Conservation (phyloP, 2,888 invertebrate genomes). For the Pyrgus malvae region DNA sequence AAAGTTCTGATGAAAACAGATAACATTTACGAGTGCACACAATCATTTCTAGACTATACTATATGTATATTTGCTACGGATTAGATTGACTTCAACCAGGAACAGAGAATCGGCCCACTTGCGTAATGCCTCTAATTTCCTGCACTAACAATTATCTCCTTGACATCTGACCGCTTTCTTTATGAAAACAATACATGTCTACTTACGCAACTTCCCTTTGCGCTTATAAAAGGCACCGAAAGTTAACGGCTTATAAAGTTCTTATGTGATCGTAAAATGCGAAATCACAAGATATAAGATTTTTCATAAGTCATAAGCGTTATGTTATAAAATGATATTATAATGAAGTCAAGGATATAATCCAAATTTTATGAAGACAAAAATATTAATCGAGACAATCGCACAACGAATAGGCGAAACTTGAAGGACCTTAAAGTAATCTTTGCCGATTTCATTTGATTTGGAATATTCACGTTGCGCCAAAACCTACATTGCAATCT, state of each 20-base stretch:
- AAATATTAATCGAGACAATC: too few species aligned
- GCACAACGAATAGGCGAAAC: too few species aligned
- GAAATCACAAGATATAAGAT: constrained; percentile 4
- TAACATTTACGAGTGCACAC: not conserved
- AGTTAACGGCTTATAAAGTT: not conserved
- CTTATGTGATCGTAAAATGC: constrained; percentile 6
- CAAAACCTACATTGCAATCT: too few species aligned
- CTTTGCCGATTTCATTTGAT: too few species aligned
- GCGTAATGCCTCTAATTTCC: constrained; percentile 77
- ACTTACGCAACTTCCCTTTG: constrained; percentile 59
- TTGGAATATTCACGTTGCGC: too few species aligned
- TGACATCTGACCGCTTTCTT: constrained; percentile 81
- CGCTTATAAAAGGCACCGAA: constrained; percentile 6
- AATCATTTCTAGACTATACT: not conserved
- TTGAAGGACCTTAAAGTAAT: too few species aligned
- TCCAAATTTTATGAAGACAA: too few species aligned
- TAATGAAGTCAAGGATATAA: too few species aligned
- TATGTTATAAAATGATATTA: too few species aligned
- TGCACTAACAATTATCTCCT: constrained; percentile 78
- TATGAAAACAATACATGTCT: constrained; percentile 52
- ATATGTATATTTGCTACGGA: not conserved
- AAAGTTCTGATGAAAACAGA: not conserved
- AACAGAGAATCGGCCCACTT: constrained; percentile 64
- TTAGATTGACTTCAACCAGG: constrained; percentile 9
- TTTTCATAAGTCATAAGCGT: constrained; percentile 10